These are phyloP conservation scores for Eunapius fragilis DNA, from an alignment of 37 sponge, comb jelly and placozoan species.

Conservation along the genomic window DNA sequence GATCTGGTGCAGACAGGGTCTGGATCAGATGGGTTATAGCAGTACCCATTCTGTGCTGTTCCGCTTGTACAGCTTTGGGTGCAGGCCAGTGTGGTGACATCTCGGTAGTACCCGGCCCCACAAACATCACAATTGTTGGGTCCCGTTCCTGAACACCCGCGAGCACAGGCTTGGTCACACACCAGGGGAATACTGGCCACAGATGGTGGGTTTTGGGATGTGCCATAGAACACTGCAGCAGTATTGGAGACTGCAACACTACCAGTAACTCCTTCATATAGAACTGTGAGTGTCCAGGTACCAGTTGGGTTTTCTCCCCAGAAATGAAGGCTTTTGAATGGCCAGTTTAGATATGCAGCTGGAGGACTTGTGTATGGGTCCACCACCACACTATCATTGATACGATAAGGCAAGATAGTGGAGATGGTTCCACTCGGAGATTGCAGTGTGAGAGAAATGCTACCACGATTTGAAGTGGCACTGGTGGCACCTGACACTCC, in stretches of 20 bases:
- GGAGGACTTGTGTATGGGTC: slow-evolving; percentile 6
- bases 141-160: slow-evolving; percentile 28
- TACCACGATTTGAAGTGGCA: slow-evolving; percentile 43
- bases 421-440: too few relatives aligned
- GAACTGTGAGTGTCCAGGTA: too few relatives aligned
- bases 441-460: slow-evolving; percentile 49
- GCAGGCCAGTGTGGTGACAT: slow-evolving; percentile 5
- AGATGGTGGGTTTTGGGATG: slow-evolving; percentile 3
- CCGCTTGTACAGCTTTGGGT: slow-evolving; percentile 17
- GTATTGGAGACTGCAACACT: too few relatives aligned
- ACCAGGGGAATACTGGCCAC: slow-evolving; percentile 32
- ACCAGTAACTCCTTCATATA: too few relatives aligned
- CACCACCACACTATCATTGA: slow-evolving; percentile 9
- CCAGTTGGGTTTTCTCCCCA: too few relatives aligned
- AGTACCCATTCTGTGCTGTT: not conserved
- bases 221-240: too few relatives aligned
- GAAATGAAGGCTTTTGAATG: too few relatives aligned
- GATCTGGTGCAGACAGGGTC: slow-evolving; percentile 2
- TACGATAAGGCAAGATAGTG: slow-evolving; percentile 41
- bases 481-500: too few relatives aligned
- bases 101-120: not conserved
- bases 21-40: slow-evolving; percentile 4
- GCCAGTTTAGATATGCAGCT: slow-evolving; percentile 38
- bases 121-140: not conserved
- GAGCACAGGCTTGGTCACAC: slow-evolving; percentile 44